Base-by-base conservation (phyloP, 2,797 vertebrate species). In the Etheostoma perlongum region DNA sequence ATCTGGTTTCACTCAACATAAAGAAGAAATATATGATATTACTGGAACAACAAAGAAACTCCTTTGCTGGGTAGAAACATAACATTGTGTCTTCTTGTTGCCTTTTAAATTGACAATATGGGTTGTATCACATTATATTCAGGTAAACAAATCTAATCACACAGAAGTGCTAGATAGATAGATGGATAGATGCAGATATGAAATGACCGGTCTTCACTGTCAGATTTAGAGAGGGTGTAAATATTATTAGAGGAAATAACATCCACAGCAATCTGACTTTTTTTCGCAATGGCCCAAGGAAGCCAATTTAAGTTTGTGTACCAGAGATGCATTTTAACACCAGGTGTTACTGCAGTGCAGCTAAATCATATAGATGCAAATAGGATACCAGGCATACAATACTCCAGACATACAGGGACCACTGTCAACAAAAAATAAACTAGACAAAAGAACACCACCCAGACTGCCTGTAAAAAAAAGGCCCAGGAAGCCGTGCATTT, bases 171-270 rank as follows among this genome's bases (percentile, higher is more conserved):
- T 57, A 23, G 73, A 69, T 72, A n/a, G n/a, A n/a, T n/a, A n/a
- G n/a, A n/a, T n/a, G n/a, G 58, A 66, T 44, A 27, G 18, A n/a
- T 19, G 40, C 57, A 69, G 75, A 72, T 48, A 57, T 51, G 23
- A 16, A 69, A 12, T 1, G 1, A 61, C 3, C 0, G 10, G 72
- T 44, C 51, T 44, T 83, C 21, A n/a, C 58, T 27, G 57, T 80
- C 76, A 61, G 3, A 49, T 78, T 75, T 48, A 79, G 68, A 79
- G 68, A 68, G 2, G 44, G 36, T 36, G 57, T 48, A 74, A 71
- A 80, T 72, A 70, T 62, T 58, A 54, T 66, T 51, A 40, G 23
- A 74, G 55, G 51, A 66, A 82, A 83, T 68, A 19, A 72, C 47
- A 58, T 46, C 66, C n/a, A 36, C 12, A 48, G 75, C 65, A 71